phyloP scores from a whole-genome alignment of 2,113 vertebrate species.

The Lampris incognitus region DNA sequence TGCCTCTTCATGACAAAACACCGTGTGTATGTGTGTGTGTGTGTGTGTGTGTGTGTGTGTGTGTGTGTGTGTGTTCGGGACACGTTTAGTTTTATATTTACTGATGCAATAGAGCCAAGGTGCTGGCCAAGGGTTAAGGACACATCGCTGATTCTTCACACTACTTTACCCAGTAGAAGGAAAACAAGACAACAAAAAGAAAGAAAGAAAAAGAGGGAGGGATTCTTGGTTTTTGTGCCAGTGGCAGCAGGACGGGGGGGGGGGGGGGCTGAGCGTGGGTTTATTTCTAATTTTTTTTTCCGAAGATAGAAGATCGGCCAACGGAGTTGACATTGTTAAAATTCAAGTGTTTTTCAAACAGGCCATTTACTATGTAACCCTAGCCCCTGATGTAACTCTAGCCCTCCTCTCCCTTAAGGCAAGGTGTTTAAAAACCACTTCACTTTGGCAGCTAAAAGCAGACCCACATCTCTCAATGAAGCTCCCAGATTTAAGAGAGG shows the following conservation, averaged over 20 bases:
- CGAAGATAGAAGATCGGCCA: constrained; percentile 38
- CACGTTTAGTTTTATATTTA: constrained; percentile 49
- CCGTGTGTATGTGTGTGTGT: background rate
- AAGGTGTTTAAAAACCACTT: constrained; percentile 57
- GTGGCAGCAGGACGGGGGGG: background rate
- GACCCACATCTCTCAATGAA: background rate
- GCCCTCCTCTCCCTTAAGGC: constrained; percentile 45
- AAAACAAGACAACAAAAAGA: background rate
- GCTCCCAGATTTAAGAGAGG: background rate
- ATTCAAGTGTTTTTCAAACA: constrained; percentile 71
- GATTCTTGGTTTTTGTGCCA: constrained; percentile 36
- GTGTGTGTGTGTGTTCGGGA: background rate
- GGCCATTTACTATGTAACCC: constrained; percentile 72
- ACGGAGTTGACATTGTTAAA: constrained; percentile 70
- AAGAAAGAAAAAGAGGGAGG: background rate
- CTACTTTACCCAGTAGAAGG: background rate
- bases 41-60: constrained; percentile 25
- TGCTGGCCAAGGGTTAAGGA: constrained; percentile 37
- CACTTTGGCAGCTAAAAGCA: constrained; percentile 18
- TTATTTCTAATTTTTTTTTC: background rate
- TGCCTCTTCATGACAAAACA: constrained; percentile 25
- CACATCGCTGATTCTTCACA: constrained; percentile 27
- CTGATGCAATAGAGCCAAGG: constrained; percentile 48
- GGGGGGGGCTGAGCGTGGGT: constrained; percentile 18
- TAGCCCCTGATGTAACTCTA: constrained; percentile 59